Percentiles rank a stretch among this genome's conserved stretches.
Conservation (phyloP, 2,113 vertebrate genomes). For the Plotosus lineatus region DNA sequence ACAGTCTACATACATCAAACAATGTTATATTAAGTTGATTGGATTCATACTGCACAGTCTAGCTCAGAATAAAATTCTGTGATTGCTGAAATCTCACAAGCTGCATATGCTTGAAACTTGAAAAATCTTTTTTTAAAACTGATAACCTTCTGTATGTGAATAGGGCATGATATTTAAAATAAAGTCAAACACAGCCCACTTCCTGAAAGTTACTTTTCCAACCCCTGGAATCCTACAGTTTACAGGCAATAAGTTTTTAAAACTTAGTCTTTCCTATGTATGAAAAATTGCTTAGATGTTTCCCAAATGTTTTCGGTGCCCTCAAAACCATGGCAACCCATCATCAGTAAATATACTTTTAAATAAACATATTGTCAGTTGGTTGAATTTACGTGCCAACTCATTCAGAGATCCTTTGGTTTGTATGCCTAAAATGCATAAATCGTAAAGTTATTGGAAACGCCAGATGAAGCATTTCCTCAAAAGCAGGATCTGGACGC, state of each 20-base stretch:
- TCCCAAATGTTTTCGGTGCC: background rate
- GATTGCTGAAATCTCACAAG: too few relatives aligned
- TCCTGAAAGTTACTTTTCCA: slow-evolving; percentile 55
- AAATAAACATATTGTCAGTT: slow-evolving; percentile 32
- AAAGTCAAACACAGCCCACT: background rate
- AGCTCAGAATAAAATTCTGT: background rate
- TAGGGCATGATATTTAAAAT: background rate
- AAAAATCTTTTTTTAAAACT: background rate
- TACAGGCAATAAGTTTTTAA: slow-evolving; percentile 49
- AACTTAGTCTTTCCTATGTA: slow-evolving; percentile 57
- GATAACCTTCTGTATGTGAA: background rate
- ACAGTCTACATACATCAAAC: too few relatives aligned
- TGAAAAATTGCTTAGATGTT: slow-evolving; percentile 57
- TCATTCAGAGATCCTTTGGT: slow-evolving; percentile 40
- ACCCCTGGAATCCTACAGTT: slow-evolving; percentile 54
- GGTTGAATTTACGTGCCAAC: slow-evolving; percentile 22
- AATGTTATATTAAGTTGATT: too few relatives aligned
- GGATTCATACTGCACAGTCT: too few relatives aligned
- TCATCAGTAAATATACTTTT: slow-evolving; percentile 28
- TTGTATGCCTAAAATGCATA: slow-evolving; percentile 45
- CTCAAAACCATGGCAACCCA: background rate
- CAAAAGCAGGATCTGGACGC: slow-evolving; percentile 52
- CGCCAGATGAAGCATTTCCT: slow-evolving; percentile 55
- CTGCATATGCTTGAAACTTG: background rate
- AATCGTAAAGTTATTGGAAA: slow-evolving; percentile 46